Base-by-base conservation (phyloP, 2,797 vertebrate genomes). In the Astyanax mexicanus region DNA sequence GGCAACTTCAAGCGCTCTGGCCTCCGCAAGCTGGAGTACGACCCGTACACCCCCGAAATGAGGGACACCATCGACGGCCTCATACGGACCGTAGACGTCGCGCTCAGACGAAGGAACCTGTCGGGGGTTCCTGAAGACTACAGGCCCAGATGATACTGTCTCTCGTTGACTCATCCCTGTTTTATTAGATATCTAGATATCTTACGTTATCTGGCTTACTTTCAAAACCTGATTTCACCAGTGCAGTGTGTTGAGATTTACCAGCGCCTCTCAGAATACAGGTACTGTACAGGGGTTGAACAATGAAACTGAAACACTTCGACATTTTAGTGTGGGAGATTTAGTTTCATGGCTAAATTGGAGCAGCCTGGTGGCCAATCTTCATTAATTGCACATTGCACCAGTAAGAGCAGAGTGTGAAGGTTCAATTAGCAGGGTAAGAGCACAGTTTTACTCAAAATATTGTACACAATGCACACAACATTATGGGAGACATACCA, bases 1-100 rank as follows among this genome's bases (percentile, higher is more conserved):
- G 98, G 98, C 21, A 99, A 97, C 90, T 99, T 99, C 81, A 99
- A 99, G 83, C 93, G 98, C 0, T 98, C 97, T 0, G 97, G 97
- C 15, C 89, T 98, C 12, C 88, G 97, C 8, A 99, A 99, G 57
- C 87, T 99, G 7, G 97, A 99, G 79, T 98, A 95, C 0, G 94
- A 99, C 88, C 98, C 98, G 0, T 99, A 98, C 82, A 98, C 97
- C 0, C 82, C 91, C 0, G 95, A 97, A 82, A 98, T 99, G 98
- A 89, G 91, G 74, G 87, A 86, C 7, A 70, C 69, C 72, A 99
- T 99, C 77, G 84, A 93, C 0, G 80, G 91, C 77, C 95, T 97
- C 86, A 96, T 99, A 91, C 93, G 84, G 79, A 96, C 91, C n/a
- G 96, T 99, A 72, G 93, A 98, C 23, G 10, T 80, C 0, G 94